Conservation (phyloP, 2,888 invertebrate species). For the Chironomus tentans region DNA sequence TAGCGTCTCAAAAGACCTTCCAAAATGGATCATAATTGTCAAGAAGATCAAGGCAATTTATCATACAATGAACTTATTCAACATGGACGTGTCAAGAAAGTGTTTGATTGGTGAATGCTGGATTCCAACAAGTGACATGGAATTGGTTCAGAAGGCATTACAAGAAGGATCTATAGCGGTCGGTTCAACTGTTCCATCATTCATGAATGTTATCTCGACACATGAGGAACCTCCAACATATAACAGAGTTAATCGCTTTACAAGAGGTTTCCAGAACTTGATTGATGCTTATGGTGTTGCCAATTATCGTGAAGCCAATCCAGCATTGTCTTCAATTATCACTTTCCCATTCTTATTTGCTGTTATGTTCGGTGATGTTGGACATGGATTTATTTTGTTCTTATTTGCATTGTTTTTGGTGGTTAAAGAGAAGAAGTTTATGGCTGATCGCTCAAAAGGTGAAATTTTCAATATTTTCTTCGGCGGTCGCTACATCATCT, state of each 20-base stretch:
- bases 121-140: slow-evolving; percentile 66
- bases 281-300: slow-evolving; percentile 92
- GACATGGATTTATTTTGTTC: slow-evolving; percentile 79
- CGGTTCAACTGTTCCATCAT: slow-evolving; percentile 85
- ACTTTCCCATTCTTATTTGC: slow-evolving; percentile 94
- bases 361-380: slow-evolving; percentile 93
- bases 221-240: slow-evolving; percentile 80
- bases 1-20: slow-evolving; percentile 70
- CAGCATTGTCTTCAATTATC: slow-evolving; percentile 77
- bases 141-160: slow-evolving; percentile 65
- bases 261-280: slow-evolving; percentile 82
- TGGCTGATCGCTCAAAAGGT: slow-evolving; percentile 57
- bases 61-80: slow-evolving; percentile 86
- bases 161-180: slow-evolving; percentile 71
- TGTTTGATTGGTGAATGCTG: slow-evolving; percentile 86
- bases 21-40: slow-evolving; percentile 74
- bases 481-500: slow-evolving; percentile 92
- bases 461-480: slow-evolving; percentile 98
- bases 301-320: slow-evolving; percentile 86
- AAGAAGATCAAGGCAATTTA: slow-evolving; percentile 89
- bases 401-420: slow-evolving; percentile 75
- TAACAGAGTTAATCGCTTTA: slow-evolving; percentile 87
- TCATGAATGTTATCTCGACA: slow-evolving; percentile 80
- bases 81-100: slow-evolving; percentile 82
- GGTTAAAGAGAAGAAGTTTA: slow-evolving; percentile 63